Base-by-base conservation (phyloP, 2,888 invertebrate species). In the Alsophila aescularia region DNA sequence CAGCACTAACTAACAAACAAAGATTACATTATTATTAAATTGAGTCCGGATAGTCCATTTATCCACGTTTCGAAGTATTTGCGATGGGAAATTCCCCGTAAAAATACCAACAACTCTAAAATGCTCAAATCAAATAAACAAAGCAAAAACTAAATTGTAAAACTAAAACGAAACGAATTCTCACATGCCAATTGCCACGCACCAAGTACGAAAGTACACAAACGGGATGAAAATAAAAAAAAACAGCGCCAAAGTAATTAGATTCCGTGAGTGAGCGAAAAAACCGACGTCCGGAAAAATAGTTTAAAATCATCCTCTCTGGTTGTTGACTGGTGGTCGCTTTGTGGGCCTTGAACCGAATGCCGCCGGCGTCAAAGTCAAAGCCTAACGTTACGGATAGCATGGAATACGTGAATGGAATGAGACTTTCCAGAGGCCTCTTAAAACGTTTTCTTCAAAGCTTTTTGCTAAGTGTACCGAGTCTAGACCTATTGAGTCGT, bases 171-270 rank as follows among this genome's bases (percentile, higher is more conserved):
- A 29, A 29, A 21, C 13, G 21, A 45, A 52, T 29, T 31, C 18
- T 14, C 21, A 31, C 44, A 36, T 21, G 42, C 13, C 47, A 27
- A 27, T 32, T 37, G 37, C 42, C 14, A 29, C 36, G 42, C 39
- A 37, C 37, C 12, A 29, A 49, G 55, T 21, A 36, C 35, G 51
- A 52, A 54, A 49, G 36, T 34, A 53, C 36, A 55, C 50, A 58
- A 56, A 52, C 41, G 49, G 10, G 31, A 35, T 18, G 0, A 8
- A 52, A 56, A 45, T 45, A 43, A 52, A 47, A 58, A 51, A 58
- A 44, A 51, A 29, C 47, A 43, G 41, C 53, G 53, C 52, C 52
- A 55, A 58, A 55, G 58, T 58, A 64, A 68, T 68, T 66, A 66
- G 62, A 68, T 62, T 63, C 36, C 56, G 43, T 48, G 62, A 56